Conservation (phyloP, 1,140 invertebrate genomes). For the Caligus rogercresseyi region DNA sequence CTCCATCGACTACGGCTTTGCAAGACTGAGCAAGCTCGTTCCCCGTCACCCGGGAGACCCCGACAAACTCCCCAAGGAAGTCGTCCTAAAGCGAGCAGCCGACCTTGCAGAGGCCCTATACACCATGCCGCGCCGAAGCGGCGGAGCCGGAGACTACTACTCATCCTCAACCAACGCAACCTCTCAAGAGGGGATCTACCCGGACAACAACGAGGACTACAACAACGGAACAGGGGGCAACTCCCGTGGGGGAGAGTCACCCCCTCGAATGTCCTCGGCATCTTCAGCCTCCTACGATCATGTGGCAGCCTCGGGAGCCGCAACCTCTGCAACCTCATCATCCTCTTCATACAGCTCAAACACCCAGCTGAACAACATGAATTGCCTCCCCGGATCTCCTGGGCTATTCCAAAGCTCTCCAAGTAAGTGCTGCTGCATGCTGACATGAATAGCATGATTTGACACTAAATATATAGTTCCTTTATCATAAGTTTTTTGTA, state of each 20-base stretch:
- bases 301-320: background rate
- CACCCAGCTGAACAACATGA: background rate
- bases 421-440: background rate
- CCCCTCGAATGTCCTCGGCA: background rate
- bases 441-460: background rate
- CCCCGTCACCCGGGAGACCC: constrained; percentile 63
- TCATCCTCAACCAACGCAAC: background rate
- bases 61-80: constrained; percentile 30
- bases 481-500: background rate
- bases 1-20: constrained; percentile 97
- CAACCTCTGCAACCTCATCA: background rate
- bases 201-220: constrained; percentile 4
- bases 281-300: background rate
- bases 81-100: constrained; percentile 32
- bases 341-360: background rate
- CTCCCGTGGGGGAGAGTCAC: background rate
- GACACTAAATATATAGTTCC: background rate
- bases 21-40: constrained; percentile 90
- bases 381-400: background rate
- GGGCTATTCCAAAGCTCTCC: constrained; percentile 8
- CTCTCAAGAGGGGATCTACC: background rate
- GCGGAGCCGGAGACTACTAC: background rate
- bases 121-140: constrained; percentile 29
- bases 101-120: constrained; percentile 34
- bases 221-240: background rate